Percentiles rank a stretch among this genome's conserved stretches.
phyloP scores from a whole-genome alignment of 2,888 invertebrate genomes.

The Agriopis aurantiaria region DNA sequence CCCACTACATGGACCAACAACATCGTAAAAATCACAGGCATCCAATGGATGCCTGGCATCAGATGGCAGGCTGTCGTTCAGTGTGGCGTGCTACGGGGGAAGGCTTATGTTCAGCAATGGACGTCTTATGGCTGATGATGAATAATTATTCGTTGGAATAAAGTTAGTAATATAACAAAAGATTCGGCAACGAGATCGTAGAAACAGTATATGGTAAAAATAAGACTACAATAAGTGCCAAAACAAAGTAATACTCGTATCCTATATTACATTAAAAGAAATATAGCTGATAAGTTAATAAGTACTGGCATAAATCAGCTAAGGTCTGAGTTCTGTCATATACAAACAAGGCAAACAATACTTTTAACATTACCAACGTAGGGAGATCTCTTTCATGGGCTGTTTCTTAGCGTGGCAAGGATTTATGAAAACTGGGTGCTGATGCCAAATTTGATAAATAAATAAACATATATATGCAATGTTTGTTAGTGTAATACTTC shows the following conservation, averaged over 20 bases:
- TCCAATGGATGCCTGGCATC: no score
- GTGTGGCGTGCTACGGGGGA: no score
- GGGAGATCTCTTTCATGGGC: slow-evolving; percentile 24
- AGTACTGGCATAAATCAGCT: slow-evolving; percentile 14
- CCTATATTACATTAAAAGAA: slow-evolving; percentile 3
- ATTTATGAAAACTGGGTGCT: slow-evolving; percentile 43
- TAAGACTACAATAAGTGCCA: no score
- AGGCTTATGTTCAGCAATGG: no score
- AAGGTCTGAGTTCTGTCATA: slow-evolving; percentile 12
- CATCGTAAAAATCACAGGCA: no score
- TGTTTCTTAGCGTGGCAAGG: slow-evolving; percentile 11
- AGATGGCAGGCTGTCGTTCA: no score
- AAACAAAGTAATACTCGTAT: background rate
- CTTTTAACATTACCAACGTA: slow-evolving; percentile 40
- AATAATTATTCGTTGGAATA: no score
- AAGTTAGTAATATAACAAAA: no score
- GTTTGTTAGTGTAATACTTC: slow-evolving; percentile 51
- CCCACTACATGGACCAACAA: no score
- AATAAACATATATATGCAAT: slow-evolving; percentile 47
- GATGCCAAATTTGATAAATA: slow-evolving; percentile 58
- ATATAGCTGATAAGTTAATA: slow-evolving; percentile 13
- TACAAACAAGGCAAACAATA: slow-evolving; percentile 31
- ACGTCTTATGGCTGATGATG: no score
- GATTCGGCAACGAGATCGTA: no score
- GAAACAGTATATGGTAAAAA: no score